Base-by-base conservation (phyloP, 2,888 invertebrate species). In the Drosophila tanythrix region DNA sequence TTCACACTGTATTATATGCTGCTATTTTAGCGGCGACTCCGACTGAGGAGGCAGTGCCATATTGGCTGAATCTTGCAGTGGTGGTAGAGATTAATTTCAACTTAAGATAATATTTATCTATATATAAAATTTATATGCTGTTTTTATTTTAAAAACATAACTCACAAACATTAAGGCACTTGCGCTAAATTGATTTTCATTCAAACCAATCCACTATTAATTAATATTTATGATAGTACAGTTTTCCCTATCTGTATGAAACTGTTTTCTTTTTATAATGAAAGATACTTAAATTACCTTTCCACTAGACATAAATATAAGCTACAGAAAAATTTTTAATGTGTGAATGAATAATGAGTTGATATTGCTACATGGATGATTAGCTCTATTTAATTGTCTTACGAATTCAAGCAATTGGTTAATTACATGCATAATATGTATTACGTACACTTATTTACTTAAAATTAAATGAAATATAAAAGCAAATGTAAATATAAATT, bases 181-280 rank as follows among this genome's bases (percentile, higher is more conserved):
- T n/a, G n/a, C n/a, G n/a, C n/a, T n/a, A n/a, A 40, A 11, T 11
- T n/a, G 11, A 11, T 6, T 21, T 43, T 21, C 11, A 43, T 21
- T 43, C 21, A 43, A 11, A 5, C 43, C 11, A 43, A 43, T n/a
- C 11, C 0, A 21, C 11, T 21, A 43, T 11, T 43, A 43, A n/a
- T n/a, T n/a, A 0, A 2, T 43, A 2, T 43, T 10, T 10, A 21
- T 11, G 0, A 1, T 1, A 21, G 5, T 21, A 1, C 21, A 21
- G 0, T 43, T 43, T n/a, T 5, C 4, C 0, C n/a, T 5, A 11
- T 43, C 21, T 43, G 5, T 5, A 11, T 1, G 11, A 21, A 43
- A 11, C 0, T 1, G 2, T 21, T 11, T 11, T 21, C n/a, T 5
- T 43, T 21, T 5, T 1, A 43, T 40, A 21, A n/a, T 5, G n/a